These are phyloP conservation scores for Drosophila trapezifrons DNA, from an alignment of 1,140 invertebrate species.

Conservation along the genomic window DNA sequence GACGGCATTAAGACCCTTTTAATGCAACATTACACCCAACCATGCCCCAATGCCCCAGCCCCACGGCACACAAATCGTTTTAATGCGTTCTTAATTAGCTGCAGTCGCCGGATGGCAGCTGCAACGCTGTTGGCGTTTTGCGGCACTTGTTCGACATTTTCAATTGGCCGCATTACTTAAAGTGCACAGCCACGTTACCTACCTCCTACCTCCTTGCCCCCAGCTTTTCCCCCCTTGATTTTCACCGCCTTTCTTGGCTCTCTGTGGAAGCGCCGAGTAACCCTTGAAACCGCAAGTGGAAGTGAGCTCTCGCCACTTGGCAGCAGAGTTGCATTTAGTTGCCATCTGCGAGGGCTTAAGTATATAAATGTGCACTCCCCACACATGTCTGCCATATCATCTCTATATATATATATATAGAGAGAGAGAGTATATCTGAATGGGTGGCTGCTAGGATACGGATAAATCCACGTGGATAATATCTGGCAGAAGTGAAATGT, in stretches of 20 bases:
- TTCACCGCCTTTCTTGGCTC: constrained; percentile 2
- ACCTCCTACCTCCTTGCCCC: not conserved
- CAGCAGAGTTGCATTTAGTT: constrained; percentile 55
- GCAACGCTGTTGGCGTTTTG: constrained; percentile 34
- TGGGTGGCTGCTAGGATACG: constrained; percentile 5
- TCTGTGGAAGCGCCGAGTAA: constrained; percentile 29
- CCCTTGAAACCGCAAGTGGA: constrained; percentile 62
- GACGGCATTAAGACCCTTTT: constrained; percentile 38
- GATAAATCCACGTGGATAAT: constrained; percentile 34
- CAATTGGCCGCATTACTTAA: constrained; percentile 79
- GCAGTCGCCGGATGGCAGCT: constrained; percentile 26
- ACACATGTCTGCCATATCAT: not conserved
- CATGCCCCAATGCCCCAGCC: not conserved
- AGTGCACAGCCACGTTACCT: constrained; percentile 36
- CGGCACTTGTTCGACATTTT: constrained; percentile 77
- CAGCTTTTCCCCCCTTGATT: not conserved
- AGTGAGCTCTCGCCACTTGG: constrained; percentile 57
- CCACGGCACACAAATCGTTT: constrained; percentile 50
- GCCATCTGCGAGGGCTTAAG: constrained; percentile 46
- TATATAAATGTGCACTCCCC: constrained; percentile 39
- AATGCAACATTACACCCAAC: constrained; percentile 21
- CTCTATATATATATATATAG: not conserved
- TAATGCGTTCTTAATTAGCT: constrained; percentile 79
- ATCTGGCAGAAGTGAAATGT: constrained; percentile 35
- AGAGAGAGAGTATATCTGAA: not conserved